Conservation (phyloP, 2,113 vertebrate species). For the Orcinus orca region DNA sequence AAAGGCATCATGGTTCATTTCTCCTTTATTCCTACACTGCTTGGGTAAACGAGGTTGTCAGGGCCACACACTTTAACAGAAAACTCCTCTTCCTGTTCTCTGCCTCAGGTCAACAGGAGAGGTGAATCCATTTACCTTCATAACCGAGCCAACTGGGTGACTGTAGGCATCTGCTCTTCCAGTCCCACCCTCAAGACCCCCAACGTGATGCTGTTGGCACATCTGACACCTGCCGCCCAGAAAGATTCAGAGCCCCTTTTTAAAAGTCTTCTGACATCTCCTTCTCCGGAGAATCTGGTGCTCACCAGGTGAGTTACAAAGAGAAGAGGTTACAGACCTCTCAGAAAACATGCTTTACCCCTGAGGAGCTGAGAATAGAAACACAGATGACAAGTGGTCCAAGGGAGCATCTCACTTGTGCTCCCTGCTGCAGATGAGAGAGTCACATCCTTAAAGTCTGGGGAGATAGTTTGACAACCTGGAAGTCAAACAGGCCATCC, state of each 20-base stretch:
- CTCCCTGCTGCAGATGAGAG: background rate
- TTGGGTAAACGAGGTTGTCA: background rate
- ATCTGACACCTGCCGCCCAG: background rate
- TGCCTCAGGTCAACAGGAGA: conserved; percentile 76
- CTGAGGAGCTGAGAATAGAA: background rate
- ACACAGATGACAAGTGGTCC: background rate
- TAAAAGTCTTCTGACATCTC: conserved; percentile 28
- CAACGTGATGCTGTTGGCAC: conserved; percentile 72
- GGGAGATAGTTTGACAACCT: background rate
- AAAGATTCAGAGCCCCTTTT: background rate
- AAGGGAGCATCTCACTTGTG: background rate
- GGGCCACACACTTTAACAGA: background rate
- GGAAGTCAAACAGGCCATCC: background rate
- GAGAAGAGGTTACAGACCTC: background rate
- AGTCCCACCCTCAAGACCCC: conserved; percentile 44
- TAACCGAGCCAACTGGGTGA: conserved; percentile 75
- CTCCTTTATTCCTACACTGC: background rate
- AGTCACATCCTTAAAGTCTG: background rate
- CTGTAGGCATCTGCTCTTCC: conserved; percentile 72
- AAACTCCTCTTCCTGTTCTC: conserved; percentile 17
- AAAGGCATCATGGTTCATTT: background rate
- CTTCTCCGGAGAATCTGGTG: conserved; percentile 47
- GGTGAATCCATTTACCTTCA: conserved; percentile 77
- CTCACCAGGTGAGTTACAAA: conserved; percentile 75
- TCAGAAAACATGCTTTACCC: background rate